These are phyloP conservation scores for Merodon equestris DNA, from an alignment of 2,888 invertebrate genomes.

Conservation along the genomic window DNA sequence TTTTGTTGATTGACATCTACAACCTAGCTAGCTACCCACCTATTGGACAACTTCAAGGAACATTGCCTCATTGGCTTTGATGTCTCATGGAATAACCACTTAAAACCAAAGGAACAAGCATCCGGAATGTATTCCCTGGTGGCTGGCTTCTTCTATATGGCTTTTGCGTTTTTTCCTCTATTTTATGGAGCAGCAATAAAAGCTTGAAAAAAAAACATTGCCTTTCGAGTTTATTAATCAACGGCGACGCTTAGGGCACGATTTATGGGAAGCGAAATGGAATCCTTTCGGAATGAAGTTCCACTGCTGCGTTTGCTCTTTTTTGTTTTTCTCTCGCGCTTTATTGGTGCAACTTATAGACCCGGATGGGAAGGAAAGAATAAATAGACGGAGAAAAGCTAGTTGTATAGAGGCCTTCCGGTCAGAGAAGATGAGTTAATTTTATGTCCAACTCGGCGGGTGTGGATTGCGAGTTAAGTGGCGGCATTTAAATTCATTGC, in stretches of 20 bases:
- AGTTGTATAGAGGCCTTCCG: conserved; percentile 46
- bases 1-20: conserved; percentile 33
- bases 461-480: conserved; percentile 35
- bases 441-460: conserved; percentile 38
- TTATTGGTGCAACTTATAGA: conserved; percentile 51
- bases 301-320: conserved; percentile 15
- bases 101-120: conserved; percentile 15
- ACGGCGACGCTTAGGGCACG: conserved; percentile 18
- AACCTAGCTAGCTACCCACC: background rate
- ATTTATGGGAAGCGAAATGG: conserved; percentile 43
- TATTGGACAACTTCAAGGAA: conserved; percentile 14
- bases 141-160: too few species aligned
- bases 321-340: conserved; percentile 10
- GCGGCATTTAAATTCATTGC: conserved; percentile 55
- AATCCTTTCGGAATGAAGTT: background rate
- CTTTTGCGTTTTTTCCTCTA: conserved; percentile 1
- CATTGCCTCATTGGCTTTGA: conserved; percentile 20
- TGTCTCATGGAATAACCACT: conserved; percentile 39
- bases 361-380: conserved; percentile 5
- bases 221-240: conserved; percentile 36
- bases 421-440: conserved; percentile 55
- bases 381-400: background rate
- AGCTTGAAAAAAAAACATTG: conserved; percentile 9
- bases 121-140: background rate
- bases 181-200: conserved; percentile 33